Base-by-base conservation (phyloP, 2,797 vertebrate genomes). In the Alosa sapidissima region DNA sequence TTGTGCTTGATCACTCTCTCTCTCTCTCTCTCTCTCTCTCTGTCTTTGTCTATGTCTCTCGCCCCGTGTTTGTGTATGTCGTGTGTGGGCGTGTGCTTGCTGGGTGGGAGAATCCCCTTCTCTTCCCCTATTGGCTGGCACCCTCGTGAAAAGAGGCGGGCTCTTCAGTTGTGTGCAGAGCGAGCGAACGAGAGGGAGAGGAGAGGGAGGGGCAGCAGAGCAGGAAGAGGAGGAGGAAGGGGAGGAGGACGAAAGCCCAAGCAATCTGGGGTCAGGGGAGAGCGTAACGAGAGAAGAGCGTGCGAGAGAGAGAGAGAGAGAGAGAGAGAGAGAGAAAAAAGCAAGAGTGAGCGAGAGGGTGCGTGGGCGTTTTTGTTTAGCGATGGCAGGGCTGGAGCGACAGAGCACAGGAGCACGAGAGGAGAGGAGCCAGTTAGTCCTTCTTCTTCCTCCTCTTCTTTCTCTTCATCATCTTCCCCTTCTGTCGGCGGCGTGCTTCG, bases 311-410 rank as follows among this genome's bases (percentile, higher is more conserved):
- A 28, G 28, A 28, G 28, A 28, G 28, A 28, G 28, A 28, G 28
- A 28, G 28, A 28, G 28, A 28, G 28, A 28, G 28, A 28, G 28
- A 28, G 28, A 54, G 62, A 24, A 21, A 60, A n/a, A 6, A 14
- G 10, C 10, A 60, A 60, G 21, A 60, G 84, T 14, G 86, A 11
- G 81, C n/a, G 83, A 84, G 81, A 41, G 84, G 93, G 93, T 94
- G 96, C 94, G 96, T 96, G 96, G 96, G 96, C 93, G 96, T 95
- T 96, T 95, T 95, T 96, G 94, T 96, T 96, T 95, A 95, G 95
- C 95, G 93, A 96, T 95, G 96, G 95, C 93, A 94, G 92, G 92
- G 90, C 94, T 91, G 93, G 94, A 94, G 92, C 92, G 88, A 91
- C 91, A 93, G 89, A 93, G 93, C 92, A 87, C 94, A 86, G 89